Evolutionary conservation across 2,888 invertebrate species (phyloP).

Genomic region (Drosophila hamatofila): DNA sequence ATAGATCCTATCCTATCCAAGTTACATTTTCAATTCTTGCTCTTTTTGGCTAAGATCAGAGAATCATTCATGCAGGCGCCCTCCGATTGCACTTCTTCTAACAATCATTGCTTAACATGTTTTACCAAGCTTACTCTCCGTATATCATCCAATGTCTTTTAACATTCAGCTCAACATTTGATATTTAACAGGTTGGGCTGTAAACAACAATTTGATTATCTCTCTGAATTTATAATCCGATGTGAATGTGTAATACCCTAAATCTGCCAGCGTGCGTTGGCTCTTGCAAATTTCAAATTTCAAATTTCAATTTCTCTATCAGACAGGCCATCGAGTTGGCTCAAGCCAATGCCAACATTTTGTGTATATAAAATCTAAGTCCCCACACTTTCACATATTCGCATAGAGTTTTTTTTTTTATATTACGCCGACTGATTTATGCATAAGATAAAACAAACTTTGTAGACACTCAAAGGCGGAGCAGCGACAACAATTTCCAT

Average conservation of each 20-base stretch:
- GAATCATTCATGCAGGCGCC: too few relatives aligned
- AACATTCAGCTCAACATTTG: background rate
- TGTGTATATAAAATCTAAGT: slow-evolving; percentile 28
- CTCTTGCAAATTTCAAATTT: slow-evolving; percentile 42
- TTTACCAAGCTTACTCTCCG: background rate
- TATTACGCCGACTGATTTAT: slow-evolving; percentile 74
- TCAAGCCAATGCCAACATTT: slow-evolving; percentile 35
- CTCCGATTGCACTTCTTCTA: background rate
- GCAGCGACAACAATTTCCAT: slow-evolving; percentile 51
- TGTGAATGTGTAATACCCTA: slow-evolving; percentile 6
- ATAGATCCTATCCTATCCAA: too few relatives aligned
- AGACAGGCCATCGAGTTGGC: slow-evolving; percentile 36
- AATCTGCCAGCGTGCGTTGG: background rate
- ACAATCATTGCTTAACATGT: background rate
- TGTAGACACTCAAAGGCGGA: slow-evolving; percentile 71
- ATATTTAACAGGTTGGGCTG: slow-evolving; percentile 4
- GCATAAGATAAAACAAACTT: slow-evolving; percentile 79
- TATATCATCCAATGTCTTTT: background rate
- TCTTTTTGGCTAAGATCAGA: too few relatives aligned
- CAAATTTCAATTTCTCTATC: slow-evolving; percentile 63
- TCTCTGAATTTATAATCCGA: slow-evolving; percentile 17
- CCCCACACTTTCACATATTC: slow-evolving; percentile 34
- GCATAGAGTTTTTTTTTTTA: slow-evolving; percentile 69
- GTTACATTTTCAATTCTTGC: too few relatives aligned
- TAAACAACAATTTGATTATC: slow-evolving; percentile 28